Evolutionary conservation across 1,140 invertebrate genomes (phyloP), one percentile per base, ranked within the genome.

Genomic region (Orussus abietinus): DNA sequence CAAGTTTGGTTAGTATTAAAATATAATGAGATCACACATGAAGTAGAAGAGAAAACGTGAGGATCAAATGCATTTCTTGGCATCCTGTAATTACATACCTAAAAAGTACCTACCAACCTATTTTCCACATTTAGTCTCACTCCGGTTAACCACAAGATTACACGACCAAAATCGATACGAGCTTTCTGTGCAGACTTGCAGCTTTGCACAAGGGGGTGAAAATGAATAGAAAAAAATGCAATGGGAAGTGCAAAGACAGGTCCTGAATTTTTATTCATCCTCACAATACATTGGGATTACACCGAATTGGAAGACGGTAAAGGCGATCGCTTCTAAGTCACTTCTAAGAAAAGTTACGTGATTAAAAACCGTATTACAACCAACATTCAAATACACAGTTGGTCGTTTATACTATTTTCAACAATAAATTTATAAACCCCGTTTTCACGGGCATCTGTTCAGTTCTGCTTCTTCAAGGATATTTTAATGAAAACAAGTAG

Each of bases 71-170:
- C 22, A 15, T 32, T n/a, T n/a, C n/a, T n/a, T n/a, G n/a, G n/a
- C n/a, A n/a, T n/a, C n/a, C n/a, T n/a, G n/a, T n/a, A n/a, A n/a
- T 48, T 61, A 62, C 59, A 46, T 62, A 62, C 56, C 59, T 36
- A 33, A 49, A 14, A 30, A 38, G 51, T 62, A 62, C 58, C 49
- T 62, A 53, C 58, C 57, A 54, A 51, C 14, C 42, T 46, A 47
- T 41, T 38, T 54, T 55, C 49, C 43, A 42, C 42, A 39, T 18
- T 40, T 51, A 52, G 42, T 38, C 46, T 44, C 31, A 31, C 53
- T 39, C 28, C 50, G 29, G 40, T 38, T 51, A 54, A 49, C 41
- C 43, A 46, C 30, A 42, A 33, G 31, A 45, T 42, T 44, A 57
- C 26, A 40, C 35, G 44, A 51, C 20, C 29, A 34, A 57, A n/a